Evolutionary conservation across 2,888 invertebrate genomes (phyloP), one percentile per base, ranked within the genome.

Genomic region (Polydrusus pterygomalis): DNA sequence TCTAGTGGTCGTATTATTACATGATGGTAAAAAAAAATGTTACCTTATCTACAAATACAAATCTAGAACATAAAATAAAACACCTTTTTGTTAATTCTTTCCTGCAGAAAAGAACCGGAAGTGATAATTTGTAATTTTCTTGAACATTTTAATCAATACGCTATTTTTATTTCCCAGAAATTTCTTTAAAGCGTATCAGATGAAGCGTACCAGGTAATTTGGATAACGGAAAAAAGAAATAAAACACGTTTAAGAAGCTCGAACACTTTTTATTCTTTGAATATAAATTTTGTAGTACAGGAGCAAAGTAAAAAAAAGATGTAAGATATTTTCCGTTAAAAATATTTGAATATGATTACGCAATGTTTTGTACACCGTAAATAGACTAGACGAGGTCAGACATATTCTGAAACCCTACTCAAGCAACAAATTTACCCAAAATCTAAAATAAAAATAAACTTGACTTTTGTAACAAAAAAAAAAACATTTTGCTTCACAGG

Each of bases 91-190:
- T 49, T 30, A 17, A 18, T 30, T 65, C 13, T 65, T 49, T 30
- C 30, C n/a, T 18, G 15, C n/a, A 20, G 40, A 65, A 65, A n/a
- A 47, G 34, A 65, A 47, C 15, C 15, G 65, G 65, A 47, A 49
- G 15, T 43, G 30, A 25, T 49, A 34, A 65, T 65, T 65, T 65
- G 65, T 65, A 49, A 65, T 47, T 47, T 30, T 49, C 34, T 13
- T 13, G 18, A 30, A 65, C 49, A 45, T 65, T 65, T 20, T 56
- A 56, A 56, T 56, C 56, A 56, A 56, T 47, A 65, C 49, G 49
- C 49, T 65, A 49, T 17, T 45, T 64, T 65, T 30, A 38, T 54
- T 60, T 60, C 25, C 15, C 17, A 58, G 38, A 58, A 62, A 34
- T 18, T 65, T 17, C 18, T 34, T 3, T 34, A 34, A 34, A 34